These are phyloP conservation scores for Lepas anatifera DNA, from an alignment of 2,888 invertebrate species.

Conservation along the genomic window DNA sequence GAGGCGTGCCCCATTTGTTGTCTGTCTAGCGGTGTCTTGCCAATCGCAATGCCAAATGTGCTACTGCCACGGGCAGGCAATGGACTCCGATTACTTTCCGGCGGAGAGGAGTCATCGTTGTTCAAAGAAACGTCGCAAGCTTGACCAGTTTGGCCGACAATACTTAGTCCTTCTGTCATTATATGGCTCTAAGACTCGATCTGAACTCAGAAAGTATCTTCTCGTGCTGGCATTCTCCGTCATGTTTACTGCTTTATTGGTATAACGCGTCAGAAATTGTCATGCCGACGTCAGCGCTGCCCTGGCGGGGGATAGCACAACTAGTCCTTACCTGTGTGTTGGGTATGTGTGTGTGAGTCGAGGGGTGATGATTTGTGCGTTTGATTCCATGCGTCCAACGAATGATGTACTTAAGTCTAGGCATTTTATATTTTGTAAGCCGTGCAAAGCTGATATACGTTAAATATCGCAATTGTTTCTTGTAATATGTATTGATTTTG, in stretches of 20 bases:
- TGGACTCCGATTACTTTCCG: background rate
- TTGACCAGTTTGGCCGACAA: too few species aligned
- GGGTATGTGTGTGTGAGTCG: too few species aligned
- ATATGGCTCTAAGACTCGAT: too few species aligned
- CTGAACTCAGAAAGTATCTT: too few species aligned
- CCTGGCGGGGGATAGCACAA: background rate
- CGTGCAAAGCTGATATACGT: background rate
- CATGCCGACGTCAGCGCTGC: too few species aligned
- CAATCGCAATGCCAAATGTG: constrained; percentile 8
- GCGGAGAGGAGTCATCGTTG: too few species aligned
- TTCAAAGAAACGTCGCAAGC: too few species aligned
- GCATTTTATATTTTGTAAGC: constrained; percentile 11
- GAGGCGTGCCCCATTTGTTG: background rate
- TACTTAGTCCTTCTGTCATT: too few species aligned
- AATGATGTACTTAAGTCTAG: constrained; percentile 2
- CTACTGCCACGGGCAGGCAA: background rate
- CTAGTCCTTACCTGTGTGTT: constrained; percentile 5
- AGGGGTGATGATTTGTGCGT: too few species aligned
- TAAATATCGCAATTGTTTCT: background rate
- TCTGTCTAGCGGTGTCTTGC: constrained; percentile 6
- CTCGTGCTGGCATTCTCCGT: too few species aligned
- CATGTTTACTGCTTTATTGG: too few species aligned
- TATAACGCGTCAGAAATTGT: too few species aligned
- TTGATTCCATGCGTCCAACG: background rate
- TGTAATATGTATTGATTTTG: constrained; percentile 2